phyloP scores from a whole-genome alignment of 2,888 invertebrate species.

The Drosophila eohydei region DNA sequence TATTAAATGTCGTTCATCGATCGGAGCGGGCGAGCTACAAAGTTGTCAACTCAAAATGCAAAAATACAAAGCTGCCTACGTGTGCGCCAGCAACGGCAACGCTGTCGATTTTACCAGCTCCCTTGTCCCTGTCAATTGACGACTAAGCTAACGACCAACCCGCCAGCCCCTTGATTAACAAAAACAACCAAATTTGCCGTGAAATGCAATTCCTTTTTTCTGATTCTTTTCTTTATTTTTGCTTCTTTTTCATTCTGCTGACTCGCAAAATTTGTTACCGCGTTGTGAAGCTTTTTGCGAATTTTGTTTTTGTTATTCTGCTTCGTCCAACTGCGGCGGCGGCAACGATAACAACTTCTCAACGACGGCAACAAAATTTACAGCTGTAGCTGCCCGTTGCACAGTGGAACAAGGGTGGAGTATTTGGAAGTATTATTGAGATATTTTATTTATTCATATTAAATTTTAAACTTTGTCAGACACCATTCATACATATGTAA shows the following conservation, averaged over 20 bases:
- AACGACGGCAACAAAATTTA: conserved; percentile 75
- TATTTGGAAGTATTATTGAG: background rate
- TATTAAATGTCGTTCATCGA: conserved; percentile 49
- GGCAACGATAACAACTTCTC: conserved; percentile 79
- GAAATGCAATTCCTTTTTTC: conserved; percentile 78
- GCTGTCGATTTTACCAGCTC: conserved; percentile 16
- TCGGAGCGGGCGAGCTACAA: conserved; percentile 19
- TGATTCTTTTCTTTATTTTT: conserved; percentile 47
- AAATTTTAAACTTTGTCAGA: background rate
- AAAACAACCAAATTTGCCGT: conserved; percentile 70
- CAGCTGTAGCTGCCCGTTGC: conserved; percentile 71
- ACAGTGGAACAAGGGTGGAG: conserved; percentile 59
- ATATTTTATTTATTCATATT: background rate
- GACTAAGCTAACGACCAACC: conserved; percentile 44
- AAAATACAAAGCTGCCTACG: conserved; percentile 73
- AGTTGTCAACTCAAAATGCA: conserved; percentile 66
- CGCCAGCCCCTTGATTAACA: conserved; percentile 51
- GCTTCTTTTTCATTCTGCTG: conserved; percentile 65
- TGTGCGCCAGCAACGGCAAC: conserved; percentile 52
- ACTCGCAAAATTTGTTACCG: conserved; percentile 75
- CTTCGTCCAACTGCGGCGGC: conserved; percentile 62
- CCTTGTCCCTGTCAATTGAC: conserved; percentile 23
- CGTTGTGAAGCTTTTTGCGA: conserved; percentile 57
- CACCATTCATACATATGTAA: background rate
- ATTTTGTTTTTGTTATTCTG: conserved; percentile 48